Conservation (phyloP, 2,888 invertebrate species). For the Hemicrepidius hirtus region DNA sequence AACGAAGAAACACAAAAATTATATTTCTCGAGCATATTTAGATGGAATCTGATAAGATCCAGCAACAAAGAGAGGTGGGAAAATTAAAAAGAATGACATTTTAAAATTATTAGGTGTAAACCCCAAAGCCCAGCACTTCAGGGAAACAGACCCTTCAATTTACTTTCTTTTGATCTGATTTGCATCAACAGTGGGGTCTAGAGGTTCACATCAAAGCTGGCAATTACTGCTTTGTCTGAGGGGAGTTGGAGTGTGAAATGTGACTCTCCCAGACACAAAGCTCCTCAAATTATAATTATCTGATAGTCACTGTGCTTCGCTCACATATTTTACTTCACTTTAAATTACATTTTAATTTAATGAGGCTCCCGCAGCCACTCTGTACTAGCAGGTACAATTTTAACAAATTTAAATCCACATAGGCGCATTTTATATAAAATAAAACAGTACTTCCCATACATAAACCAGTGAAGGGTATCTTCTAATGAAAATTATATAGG, state of each 20-base stretch:
- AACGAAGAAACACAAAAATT: too few species aligned
- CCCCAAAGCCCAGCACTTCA: slow-evolving; percentile 36
- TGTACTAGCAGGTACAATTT: slow-evolving; percentile 1
- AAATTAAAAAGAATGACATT: slow-evolving; percentile 33
- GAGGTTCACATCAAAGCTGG: slow-evolving; percentile 63
- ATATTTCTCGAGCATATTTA: not conserved
- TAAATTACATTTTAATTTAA: slow-evolving; percentile 51
- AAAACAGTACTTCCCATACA: too few species aligned
- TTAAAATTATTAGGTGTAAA: slow-evolving; percentile 39
- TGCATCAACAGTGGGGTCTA: slow-evolving; percentile 56
- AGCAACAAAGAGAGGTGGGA: slow-evolving; percentile 13
- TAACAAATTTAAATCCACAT: not conserved
- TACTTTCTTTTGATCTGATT: slow-evolving; percentile 53
- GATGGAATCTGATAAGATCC: slow-evolving; percentile 10
- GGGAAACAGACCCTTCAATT: slow-evolving; percentile 47
- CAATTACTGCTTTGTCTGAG: slow-evolving; percentile 64
- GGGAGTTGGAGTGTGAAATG: slow-evolving; percentile 65
- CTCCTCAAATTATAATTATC: slow-evolving; percentile 61
- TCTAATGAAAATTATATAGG: slow-evolving; percentile 8
- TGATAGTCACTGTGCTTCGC: slow-evolving; percentile 47
- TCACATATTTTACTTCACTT: slow-evolving; percentile 47
- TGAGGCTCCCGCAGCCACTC: slow-evolving; percentile 26
- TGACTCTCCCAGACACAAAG: slow-evolving; percentile 62
- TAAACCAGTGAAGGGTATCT: too few species aligned
- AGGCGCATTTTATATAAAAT: not conserved